Conservation (phyloP, 2,113 vertebrate species). For the Sinocyclocheilus maitianheensis region DNA sequence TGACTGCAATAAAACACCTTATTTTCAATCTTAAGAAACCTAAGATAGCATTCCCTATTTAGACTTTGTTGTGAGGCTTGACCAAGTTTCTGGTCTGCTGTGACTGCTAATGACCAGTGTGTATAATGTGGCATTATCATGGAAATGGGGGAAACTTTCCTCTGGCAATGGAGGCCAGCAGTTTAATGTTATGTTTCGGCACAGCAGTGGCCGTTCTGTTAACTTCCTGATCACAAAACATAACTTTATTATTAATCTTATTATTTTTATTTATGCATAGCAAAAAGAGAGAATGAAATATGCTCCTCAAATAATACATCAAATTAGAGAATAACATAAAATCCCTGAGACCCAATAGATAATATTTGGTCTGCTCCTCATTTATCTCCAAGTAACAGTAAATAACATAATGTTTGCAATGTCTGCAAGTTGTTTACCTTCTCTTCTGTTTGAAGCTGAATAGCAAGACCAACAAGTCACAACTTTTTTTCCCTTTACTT, state of each 20-base stretch:
- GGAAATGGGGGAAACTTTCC: constrained; percentile 63
- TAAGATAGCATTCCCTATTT: constrained; percentile 15
- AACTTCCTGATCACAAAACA: not conserved
- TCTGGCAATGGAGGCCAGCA: constrained; percentile 53
- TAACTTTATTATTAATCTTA: not conserved
- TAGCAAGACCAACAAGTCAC: not conserved
- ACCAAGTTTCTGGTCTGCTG: constrained; percentile 50
- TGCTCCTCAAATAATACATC: not conserved
- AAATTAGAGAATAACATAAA: not conserved
- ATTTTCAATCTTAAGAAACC: not conserved
- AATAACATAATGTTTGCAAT: not conserved
- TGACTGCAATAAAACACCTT: not conserved
- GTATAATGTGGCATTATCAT: constrained; percentile 66
- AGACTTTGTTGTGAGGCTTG: constrained; percentile 19
- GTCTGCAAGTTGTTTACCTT: not conserved
- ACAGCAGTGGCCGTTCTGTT: not conserved
- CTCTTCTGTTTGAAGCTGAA: not conserved
- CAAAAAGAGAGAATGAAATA: not conserved
- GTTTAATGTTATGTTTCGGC: constrained; percentile 4
- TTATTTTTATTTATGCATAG: not conserved
- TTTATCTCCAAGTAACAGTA: not conserved
- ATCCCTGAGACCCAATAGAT: not conserved
- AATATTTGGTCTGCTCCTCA: not conserved
- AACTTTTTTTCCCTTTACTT: not conserved
- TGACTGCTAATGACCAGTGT: constrained; percentile 69